Percentiles rank a stretch among this genome's conserved stretches.
Evolutionary conservation across 1,140 invertebrate species (phyloP).

Genomic region (Pogonomyrmex californicus): DNA sequence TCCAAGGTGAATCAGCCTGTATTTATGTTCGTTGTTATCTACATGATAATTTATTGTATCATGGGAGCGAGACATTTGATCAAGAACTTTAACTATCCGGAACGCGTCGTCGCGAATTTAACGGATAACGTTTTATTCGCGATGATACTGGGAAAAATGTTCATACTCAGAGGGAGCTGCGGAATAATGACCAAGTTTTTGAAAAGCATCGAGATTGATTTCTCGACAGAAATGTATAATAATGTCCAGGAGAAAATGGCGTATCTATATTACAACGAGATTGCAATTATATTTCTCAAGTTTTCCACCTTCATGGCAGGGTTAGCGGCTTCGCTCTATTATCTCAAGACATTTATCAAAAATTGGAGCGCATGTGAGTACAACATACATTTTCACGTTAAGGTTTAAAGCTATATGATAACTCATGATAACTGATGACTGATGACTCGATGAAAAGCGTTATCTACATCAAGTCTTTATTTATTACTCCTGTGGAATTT

Average conservation of each 20-base stretch:
- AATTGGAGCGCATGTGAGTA: conserved; percentile 37
- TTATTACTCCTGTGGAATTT: neutral
- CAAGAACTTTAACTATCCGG: neutral
- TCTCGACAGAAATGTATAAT: neutral
- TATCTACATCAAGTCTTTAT: conserved; percentile 5
- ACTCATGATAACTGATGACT: neutral
- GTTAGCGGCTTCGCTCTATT: neutral
- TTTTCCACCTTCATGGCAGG: neutral
- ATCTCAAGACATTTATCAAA: neutral
- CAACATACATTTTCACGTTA: neutral
- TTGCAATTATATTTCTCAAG: neutral
- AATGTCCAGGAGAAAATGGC: conserved; percentile 9
- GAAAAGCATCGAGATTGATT: conserved; percentile 16
- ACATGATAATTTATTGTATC: conserved; percentile 24
- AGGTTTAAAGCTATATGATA: neutral
- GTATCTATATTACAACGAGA: conserved; percentile 18
- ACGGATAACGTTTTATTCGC: conserved; percentile 18
- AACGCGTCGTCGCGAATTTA: conserved; percentile 40
- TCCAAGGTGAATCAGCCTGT: neutral
- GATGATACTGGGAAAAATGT: conserved; percentile 34
- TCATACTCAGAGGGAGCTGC: neutral
- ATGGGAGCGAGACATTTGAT: conserved; percentile 28
- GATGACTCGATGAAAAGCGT: neutral
- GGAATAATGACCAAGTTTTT: conserved; percentile 24
- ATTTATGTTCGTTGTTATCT: conserved; percentile 16